These are phyloP conservation scores for Ploceus nigricollis DNA, from an alignment of 2,113 vertebrate genomes.

Conservation along the genomic window DNA sequence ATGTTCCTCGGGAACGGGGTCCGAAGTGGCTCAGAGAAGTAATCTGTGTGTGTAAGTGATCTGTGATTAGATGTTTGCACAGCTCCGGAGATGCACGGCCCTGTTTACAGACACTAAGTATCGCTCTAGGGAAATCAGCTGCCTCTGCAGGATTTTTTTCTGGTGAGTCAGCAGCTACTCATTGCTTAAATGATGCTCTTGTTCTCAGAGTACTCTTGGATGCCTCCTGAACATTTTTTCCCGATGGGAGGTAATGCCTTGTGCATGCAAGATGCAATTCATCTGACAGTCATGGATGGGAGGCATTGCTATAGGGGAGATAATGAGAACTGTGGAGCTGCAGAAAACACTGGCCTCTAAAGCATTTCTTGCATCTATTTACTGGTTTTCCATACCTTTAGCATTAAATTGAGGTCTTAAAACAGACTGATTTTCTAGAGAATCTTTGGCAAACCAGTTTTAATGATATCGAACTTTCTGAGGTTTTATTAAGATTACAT, in stretches of 20 bases:
- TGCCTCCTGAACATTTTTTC: not conserved
- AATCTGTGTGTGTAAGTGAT: slow-evolving; percentile 10
- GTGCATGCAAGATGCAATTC: not conserved
- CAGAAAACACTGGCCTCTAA: not conserved
- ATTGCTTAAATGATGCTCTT: slow-evolving; percentile 2
- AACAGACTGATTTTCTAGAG: not conserved
- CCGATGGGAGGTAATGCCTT: not conserved
- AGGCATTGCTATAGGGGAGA: not conserved
- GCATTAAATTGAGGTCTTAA: not conserved
- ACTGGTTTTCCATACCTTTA: not conserved
- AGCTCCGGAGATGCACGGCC: not conserved
- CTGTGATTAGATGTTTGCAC: not conserved
- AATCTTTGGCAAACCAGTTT: not conserved
- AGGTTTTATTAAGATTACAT: not conserved
- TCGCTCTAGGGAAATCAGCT: slow-evolving; percentile 8
- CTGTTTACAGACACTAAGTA: not conserved
- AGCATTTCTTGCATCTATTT: not conserved
- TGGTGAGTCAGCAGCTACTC: slow-evolving; percentile 44
- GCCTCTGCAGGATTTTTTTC: not conserved
- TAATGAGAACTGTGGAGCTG: not conserved
- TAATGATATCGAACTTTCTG: not conserved
- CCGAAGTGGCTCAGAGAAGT: not conserved
- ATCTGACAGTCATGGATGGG: not conserved
- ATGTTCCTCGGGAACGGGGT: not conserved
- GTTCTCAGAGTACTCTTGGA: slow-evolving; percentile 4